Base-by-base conservation (phyloP, 2,888 invertebrate species). In the Pyrochroa serraticornis region DNA sequence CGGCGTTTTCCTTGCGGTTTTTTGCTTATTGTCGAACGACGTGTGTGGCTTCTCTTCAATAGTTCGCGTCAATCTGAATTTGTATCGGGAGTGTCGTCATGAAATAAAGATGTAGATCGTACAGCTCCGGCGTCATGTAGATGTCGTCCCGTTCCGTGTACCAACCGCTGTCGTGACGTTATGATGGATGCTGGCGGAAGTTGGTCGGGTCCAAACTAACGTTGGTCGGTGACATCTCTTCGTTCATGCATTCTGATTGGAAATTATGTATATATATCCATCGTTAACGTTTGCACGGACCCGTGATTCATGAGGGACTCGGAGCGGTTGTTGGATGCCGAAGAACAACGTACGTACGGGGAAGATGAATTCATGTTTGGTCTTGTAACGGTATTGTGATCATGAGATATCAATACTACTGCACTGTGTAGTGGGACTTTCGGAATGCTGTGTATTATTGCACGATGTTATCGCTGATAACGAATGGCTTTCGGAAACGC, bases 391-490 rank as follows among this genome's bases (percentile, higher is more conserved):
- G 72, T 70, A 71, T 69, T 66, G 61, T 59, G 70, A 70, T 72
- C 71, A 67, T 62, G 68, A 70, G 68, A 72, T 71, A 72, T 71
- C 71, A 69, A 70, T 71, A 70, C 65, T 67, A 64, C 63, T 59
- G 63, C 65, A 58, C 54, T 55, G 52, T 54, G 58, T 57, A 51
- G 65, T 68, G 67, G 68, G 66, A 65, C 66, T 68, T 58, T 54
- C 49, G 63, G 67, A 66, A 69, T 70, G 68, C 61, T 62, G 67
- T 72, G 71, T 71, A 66, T 72, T 71, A 69, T 63, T 63, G 67
- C 64, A 66, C 65, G 73, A 73, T 73, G 68, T 64, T 73, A 73
- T 73, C 73, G 66, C 56, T 61, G 73, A 70, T 71, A 73, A 73
- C 68, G 65, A 69, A 73, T 72, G 71, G 73, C 69, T 70, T 70